phyloP scores from a whole-genome alignment of 2,797 vertebrate genomes.

The Megaceryle alcyon region DNA sequence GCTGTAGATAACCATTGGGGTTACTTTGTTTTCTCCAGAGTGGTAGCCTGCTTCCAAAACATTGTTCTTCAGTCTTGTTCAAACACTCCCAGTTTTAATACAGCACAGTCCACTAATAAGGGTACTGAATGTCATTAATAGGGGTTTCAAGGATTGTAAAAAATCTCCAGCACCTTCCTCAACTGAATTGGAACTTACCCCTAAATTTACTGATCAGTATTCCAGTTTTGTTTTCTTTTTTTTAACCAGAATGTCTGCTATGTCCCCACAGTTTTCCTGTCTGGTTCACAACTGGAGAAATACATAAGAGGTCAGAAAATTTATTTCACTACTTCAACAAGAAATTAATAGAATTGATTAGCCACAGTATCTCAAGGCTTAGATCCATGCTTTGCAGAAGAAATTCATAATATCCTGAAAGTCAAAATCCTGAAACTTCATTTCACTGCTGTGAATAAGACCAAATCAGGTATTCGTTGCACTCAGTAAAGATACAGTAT shows the following conservation, averaged over 20 bases:
- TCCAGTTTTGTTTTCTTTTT: neutral
- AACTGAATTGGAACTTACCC: neutral
- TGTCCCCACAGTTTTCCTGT: neutral
- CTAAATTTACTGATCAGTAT: neutral
- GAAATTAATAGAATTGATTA: slow-evolving; percentile 74
- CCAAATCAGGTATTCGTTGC: slow-evolving; percentile 66
- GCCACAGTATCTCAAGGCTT: slow-evolving; percentile 62
- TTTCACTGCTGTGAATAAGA: slow-evolving; percentile 64
- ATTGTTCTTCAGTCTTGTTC: neutral
- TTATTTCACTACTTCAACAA: slow-evolving; percentile 54
- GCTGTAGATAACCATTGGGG: neutral
- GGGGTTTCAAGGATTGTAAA: neutral
- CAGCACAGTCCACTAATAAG: neutral
- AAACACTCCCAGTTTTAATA: neutral
- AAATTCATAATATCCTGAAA: slow-evolving; percentile 67
- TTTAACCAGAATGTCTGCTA: neutral
- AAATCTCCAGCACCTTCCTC: neutral
- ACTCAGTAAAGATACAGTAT: slow-evolving; percentile 44
- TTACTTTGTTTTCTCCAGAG: neutral
- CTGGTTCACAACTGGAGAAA: slow-evolving; percentile 21
- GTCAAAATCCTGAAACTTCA: slow-evolving; percentile 66
- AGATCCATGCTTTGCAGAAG: slow-evolving; percentile 59
- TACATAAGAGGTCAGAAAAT: slow-evolving; percentile 33
- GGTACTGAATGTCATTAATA: neutral
- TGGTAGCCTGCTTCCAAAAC: neutral